Conservation (phyloP, 2,888 invertebrate species). For the Synergus itoensis region DNA sequence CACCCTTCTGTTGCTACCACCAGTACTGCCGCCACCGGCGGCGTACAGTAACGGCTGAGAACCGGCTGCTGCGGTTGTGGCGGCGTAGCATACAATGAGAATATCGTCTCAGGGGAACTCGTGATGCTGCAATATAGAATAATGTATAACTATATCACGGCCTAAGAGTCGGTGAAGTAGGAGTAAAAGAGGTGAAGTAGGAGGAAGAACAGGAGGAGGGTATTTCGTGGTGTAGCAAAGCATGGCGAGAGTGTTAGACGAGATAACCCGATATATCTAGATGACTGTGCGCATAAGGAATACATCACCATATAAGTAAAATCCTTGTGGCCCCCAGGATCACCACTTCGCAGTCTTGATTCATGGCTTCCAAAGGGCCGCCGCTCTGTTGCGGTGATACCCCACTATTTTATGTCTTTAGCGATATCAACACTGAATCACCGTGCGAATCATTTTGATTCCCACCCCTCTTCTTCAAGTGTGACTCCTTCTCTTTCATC, state of each 20-base stretch:
- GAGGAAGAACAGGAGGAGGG: slow-evolving; percentile 47
- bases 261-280: slow-evolving; percentile 67
- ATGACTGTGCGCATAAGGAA: slow-evolving; percentile 64
- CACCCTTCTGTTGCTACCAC: slow-evolving; percentile 44
- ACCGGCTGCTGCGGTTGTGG: slow-evolving; percentile 43
- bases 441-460: slow-evolving; percentile 63
- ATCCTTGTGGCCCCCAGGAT: slow-evolving; percentile 55
- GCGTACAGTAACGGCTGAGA: slow-evolving; percentile 34
- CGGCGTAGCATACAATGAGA: slow-evolving; percentile 69
- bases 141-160: slow-evolving; percentile 71
- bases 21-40: slow-evolving; percentile 48
- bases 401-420: slow-evolving; percentile 64
- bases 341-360: slow-evolving; percentile 58
- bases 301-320: slow-evolving; percentile 71
- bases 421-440: slow-evolving; percentile 63
- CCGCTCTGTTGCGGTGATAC: slow-evolving; percentile 49
- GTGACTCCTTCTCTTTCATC: slow-evolving; percentile 42
- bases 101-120: slow-evolving; percentile 69
- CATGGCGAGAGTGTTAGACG: slow-evolving; percentile 56
- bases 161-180: slow-evolving; percentile 48
- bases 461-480: slow-evolving; percentile 45
- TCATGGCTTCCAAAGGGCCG: slow-evolving; percentile 62
- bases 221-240: slow-evolving; percentile 53
- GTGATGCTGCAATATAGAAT: slow-evolving; percentile 73
- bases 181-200: slow-evolving; percentile 45